Conservation (phyloP, 2,888 invertebrate species). For the Hyposoter dolosus region DNA sequence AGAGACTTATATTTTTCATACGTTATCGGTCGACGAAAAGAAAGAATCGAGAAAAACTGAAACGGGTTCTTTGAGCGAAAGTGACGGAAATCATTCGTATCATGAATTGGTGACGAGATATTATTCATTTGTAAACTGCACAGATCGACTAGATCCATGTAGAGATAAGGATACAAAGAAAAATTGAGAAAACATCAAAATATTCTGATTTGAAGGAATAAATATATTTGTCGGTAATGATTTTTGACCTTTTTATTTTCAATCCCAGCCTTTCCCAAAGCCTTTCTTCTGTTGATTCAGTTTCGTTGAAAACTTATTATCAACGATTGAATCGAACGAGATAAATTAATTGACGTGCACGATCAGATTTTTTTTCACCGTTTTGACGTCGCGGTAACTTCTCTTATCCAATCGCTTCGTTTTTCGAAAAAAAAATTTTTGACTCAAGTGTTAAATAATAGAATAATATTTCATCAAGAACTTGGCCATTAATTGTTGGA, state of each 20-base stretch:
- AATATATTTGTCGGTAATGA: slow-evolving; percentile 78
- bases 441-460: neutral
- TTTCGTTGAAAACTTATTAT: neutral
- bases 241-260: slow-evolving; percentile 76
- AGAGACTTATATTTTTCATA: slow-evolving; percentile 1
- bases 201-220: slow-evolving; percentile 74
- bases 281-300: neutral
- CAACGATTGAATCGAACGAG: neutral
- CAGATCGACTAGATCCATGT: neutral
- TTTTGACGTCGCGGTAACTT: neutral
- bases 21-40: neutral
- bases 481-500: slow-evolving; percentile 64
- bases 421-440: neutral
- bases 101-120: neutral
- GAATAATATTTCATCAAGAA: neutral
- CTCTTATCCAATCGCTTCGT: neutral
- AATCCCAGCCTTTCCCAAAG: slow-evolving; percentile 64
- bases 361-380: neutral
- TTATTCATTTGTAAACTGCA: neutral
- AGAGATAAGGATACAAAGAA: neutral
- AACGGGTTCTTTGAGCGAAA: neutral
- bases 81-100: neutral
- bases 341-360: neutral
- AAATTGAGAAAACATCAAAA: neutral
- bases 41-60: neutral